A percentile compares a stretch with the other conserved stretches of the same genome.
Conservation (phyloP, 2,888 invertebrate genomes). For the Drosophila ustulata region DNA sequence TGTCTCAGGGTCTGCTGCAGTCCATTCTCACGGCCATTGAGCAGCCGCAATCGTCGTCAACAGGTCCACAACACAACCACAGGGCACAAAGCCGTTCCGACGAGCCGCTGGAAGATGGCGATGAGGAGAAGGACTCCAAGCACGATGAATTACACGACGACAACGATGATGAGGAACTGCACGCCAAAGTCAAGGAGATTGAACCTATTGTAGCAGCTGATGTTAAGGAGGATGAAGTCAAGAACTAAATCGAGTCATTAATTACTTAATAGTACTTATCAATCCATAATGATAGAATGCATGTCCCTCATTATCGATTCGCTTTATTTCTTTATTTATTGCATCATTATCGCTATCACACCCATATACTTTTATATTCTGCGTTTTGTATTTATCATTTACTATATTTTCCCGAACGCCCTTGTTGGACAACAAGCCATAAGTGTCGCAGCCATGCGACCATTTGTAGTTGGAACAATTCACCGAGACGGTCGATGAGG, state of each 20-base stretch:
- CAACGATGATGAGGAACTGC: constrained; percentile 52
- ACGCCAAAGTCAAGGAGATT: constrained; percentile 61
- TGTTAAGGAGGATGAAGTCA: constrained; percentile 54
- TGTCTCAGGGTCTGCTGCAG: constrained; percentile 92
- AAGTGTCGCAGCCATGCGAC: background rate
- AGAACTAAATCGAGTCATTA: constrained; percentile 62
- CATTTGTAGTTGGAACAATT: background rate
- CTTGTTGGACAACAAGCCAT: background rate
- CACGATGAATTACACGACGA: constrained; percentile 56
- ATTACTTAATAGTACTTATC: constrained; percentile 14
- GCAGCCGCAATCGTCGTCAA: constrained; percentile 86
- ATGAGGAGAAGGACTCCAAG: constrained; percentile 45
- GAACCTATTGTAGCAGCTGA: constrained; percentile 73
- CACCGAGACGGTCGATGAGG: background rate
- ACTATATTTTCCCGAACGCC: background rate
- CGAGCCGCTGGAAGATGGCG: constrained; percentile 26
- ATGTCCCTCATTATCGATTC: background rate
- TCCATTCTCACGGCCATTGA: constrained; percentile 94
- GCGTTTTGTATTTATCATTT: background rate
- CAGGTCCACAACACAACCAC: constrained; percentile 55
- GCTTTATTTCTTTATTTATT: constrained; percentile 1
- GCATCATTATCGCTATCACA: background rate
- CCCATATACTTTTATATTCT: background rate
- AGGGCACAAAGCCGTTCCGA: constrained; percentile 81
- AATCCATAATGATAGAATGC: background rate